Evolutionary conservation across 2,113 vertebrate species (phyloP).

Genomic region (Chionis minor): DNA sequence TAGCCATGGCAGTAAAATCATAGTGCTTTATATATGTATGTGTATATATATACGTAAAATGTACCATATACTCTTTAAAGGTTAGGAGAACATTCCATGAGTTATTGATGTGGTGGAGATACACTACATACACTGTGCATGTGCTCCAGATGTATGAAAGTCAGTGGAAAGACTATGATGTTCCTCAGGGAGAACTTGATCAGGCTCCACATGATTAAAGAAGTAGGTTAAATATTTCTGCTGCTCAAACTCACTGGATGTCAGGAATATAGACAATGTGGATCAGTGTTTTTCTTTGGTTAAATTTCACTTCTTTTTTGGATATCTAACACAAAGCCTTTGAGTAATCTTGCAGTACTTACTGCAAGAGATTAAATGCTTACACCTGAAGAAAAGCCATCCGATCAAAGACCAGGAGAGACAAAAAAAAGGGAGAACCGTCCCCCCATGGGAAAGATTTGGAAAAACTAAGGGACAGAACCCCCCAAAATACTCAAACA

Average conservation of each 20-base stretch:
- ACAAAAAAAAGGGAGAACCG: neutral
- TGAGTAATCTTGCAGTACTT: neutral
- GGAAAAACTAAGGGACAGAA: neutral
- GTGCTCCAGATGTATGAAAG: neutral
- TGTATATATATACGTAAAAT: neutral
- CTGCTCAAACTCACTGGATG: neutral
- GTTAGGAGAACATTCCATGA: neutral
- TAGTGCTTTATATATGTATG: neutral
- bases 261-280: neutral
- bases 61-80: neutral
- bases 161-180: neutral
- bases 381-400: neutral
- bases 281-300: neutral
- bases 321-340: neutral
- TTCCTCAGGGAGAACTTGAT: neutral
- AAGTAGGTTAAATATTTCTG: neutral
- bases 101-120: neutral
- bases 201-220: neutral
- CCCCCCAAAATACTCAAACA: neutral
- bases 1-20: conserved; percentile 9
- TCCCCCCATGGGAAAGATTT: neutral
- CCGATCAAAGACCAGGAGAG: neutral
- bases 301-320: neutral
- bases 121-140: neutral
- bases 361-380: neutral